Conservation (phyloP, 2,113 vertebrate species). For the Zosterops hypoxanthus region DNA sequence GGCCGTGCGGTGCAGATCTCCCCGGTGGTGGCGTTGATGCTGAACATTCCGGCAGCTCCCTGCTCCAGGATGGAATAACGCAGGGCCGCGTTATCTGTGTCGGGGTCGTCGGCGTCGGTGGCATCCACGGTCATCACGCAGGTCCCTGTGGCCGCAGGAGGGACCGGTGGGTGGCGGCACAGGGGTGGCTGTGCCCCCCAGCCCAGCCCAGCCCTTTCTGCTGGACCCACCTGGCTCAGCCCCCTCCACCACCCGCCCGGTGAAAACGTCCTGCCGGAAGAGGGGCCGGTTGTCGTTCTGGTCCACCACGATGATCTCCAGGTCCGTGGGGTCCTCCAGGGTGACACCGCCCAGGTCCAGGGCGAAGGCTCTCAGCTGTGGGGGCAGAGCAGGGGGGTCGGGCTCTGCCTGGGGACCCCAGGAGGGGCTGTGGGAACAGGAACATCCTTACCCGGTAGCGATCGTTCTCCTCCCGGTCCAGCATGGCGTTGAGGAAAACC, state of each 20-base stretch:
- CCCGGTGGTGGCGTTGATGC: constrained; percentile 85
- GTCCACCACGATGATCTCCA: constrained; percentile 95
- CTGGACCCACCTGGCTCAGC: constrained; percentile 83
- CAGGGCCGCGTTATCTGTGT: constrained; percentile 87
- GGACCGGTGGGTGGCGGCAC: fast-evolving
- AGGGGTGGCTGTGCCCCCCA: fast-evolving
- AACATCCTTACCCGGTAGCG: constrained; percentile 82
- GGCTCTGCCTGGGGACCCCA: fast-evolving
- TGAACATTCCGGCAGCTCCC: constrained; percentile 83
- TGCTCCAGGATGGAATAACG: constrained; percentile 87
- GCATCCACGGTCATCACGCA: constrained; percentile 86
- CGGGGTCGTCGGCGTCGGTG: constrained; percentile 86
- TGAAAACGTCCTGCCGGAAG: constrained; percentile 81
- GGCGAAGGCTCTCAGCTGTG: constrained; percentile 90
- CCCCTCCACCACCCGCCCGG: constrained; percentile 83
- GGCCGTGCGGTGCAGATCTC: constrained; percentile 86
- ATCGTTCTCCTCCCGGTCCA: constrained; percentile 89
- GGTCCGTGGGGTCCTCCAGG: constrained; percentile 91
- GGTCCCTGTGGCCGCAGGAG: constrained; percentile 73
- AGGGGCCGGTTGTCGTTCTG: constrained; percentile 94
- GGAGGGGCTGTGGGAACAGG: background rate
- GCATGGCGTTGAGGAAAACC: constrained; percentile 86
- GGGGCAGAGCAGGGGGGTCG: fast-evolving
- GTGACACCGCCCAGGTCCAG: constrained; percentile 87
- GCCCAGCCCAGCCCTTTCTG: fast-evolving